Conservation (phyloP, 1,140 invertebrate genomes). For the Diorhabda sublineata region DNA sequence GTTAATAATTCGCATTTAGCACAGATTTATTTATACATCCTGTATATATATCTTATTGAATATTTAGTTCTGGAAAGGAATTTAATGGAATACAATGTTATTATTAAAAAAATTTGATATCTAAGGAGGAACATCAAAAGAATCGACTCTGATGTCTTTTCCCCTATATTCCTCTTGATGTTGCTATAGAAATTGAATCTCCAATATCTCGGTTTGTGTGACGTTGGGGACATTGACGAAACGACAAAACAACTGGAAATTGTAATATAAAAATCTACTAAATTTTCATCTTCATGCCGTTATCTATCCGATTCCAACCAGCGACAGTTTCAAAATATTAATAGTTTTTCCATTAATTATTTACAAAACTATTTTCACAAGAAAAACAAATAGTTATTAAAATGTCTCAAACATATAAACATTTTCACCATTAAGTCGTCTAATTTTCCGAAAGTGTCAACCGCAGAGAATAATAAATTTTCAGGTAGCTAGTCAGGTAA, state of each 20-base stretch:
- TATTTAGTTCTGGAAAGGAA: not conserved
- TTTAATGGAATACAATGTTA: not conserved
- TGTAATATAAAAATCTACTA: conserved; percentile 23
- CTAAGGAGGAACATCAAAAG: not conserved
- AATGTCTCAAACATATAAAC: too few relatives aligned
- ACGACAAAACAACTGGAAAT: conserved; percentile 28
- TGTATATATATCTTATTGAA: too few relatives aligned
- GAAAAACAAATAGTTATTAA: too few relatives aligned
- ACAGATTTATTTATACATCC: too few relatives aligned
- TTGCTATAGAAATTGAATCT: conserved; percentile 28
- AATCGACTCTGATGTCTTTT: conserved; percentile 10
- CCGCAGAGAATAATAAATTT: conserved; percentile 12
- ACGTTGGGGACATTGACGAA: conserved; percentile 11
- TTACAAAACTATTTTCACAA: too few relatives aligned
- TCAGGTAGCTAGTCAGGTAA: conserved; percentile 6
- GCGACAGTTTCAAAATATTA: too few relatives aligned
- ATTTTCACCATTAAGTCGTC: not conserved
- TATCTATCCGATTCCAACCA: not conserved
- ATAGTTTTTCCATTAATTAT: too few relatives aligned
- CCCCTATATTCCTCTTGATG: conserved; percentile 26
- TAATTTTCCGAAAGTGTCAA: not conserved
- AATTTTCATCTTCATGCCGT: conserved; percentile 1
- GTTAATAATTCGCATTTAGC: too few relatives aligned
- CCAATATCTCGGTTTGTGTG: conserved; percentile 17
- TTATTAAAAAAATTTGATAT: not conserved